A percentile compares a stretch with the other conserved stretches of the same genome.
These are phyloP conservation scores for Rhodophaea formosa DNA, from an alignment of 2,888 invertebrate genomes.

Conservation along the genomic window DNA sequence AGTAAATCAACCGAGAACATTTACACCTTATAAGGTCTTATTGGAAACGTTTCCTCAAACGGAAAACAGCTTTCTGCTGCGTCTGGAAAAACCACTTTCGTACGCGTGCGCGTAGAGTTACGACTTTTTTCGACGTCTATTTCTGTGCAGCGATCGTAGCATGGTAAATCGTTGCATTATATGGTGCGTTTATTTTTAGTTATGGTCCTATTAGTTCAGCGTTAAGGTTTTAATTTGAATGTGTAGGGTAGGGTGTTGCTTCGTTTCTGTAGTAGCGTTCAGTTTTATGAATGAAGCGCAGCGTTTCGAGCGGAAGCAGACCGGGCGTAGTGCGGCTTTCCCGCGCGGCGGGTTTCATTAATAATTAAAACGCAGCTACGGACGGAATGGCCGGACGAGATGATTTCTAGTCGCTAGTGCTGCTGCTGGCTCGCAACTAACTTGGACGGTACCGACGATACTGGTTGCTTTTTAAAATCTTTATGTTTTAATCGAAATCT, in stretches of 20 bases:
- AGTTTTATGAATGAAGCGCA: slow-evolving; percentile 80
- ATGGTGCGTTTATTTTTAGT: slow-evolving; percentile 26
- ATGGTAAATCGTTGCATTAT: slow-evolving; percentile 40
- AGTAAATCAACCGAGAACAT: slow-evolving; percentile 73
- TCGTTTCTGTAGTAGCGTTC: slow-evolving; percentile 36
- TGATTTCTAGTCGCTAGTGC: slow-evolving; percentile 70
- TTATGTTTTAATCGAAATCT: too few relatives aligned
- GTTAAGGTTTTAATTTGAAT: slow-evolving; percentile 49
- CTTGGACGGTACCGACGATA: slow-evolving; percentile 28
- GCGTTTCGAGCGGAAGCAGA: slow-evolving; percentile 77
- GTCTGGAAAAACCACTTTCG: slow-evolving; percentile 74
- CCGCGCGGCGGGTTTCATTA: slow-evolving; percentile 79
- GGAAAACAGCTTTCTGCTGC: slow-evolving; percentile 75
- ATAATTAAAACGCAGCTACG: slow-evolving; percentile 78
- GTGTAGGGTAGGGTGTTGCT: slow-evolving; percentile 37
- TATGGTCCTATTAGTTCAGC: slow-evolving; percentile 37
- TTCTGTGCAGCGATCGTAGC: slow-evolving; percentile 51
- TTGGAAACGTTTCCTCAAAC: slow-evolving; percentile 59
- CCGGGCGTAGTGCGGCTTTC: slow-evolving; percentile 78
- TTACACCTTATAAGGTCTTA: slow-evolving; percentile 57
- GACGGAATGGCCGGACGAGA: slow-evolving; percentile 76
- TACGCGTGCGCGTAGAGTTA: slow-evolving; percentile 60
- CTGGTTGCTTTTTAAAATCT: slow-evolving; percentile 17
- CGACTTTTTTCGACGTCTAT: slow-evolving; percentile 73
- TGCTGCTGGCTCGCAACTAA: slow-evolving; percentile 52